These are phyloP conservation scores for Ataeniobius toweri DNA, from an alignment of 2,797 vertebrate genomes.

Conservation along the genomic window DNA sequence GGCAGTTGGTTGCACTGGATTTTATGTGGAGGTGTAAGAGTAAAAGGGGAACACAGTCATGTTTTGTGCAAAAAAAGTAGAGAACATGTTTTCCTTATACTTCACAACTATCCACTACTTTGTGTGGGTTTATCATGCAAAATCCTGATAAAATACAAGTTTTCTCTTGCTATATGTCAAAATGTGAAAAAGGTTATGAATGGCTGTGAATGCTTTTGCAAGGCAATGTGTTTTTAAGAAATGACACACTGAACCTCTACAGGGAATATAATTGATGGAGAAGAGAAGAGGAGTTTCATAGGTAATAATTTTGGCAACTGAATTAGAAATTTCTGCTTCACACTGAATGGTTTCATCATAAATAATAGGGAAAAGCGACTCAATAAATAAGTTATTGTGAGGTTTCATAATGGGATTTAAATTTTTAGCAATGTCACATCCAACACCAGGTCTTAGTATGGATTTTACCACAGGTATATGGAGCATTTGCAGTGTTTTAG, in stretches of 20 bases:
- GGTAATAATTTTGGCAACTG: slow-evolving; percentile 5
- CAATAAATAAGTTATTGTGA: slow-evolving; percentile 23
- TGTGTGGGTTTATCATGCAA: neutral
- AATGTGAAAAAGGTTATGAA: neutral
- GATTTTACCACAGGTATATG: slow-evolving; percentile 18
- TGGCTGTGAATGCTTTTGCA: neutral
- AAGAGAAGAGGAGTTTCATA: slow-evolving; percentile 13
- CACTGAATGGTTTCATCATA: slow-evolving; percentile 4
- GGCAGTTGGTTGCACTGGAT: no score
- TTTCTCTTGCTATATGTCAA: neutral
- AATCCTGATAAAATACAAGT: neutral
- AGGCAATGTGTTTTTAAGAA: slow-evolving; percentile 3
- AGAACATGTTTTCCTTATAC: no score
- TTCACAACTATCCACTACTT: neutral
- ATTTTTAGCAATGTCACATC: slow-evolving; percentile 16
- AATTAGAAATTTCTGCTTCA: slow-evolving; percentile 16
- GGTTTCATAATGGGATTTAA: neutral
- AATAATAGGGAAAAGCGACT: slow-evolving; percentile 2
- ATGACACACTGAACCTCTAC: slow-evolving; percentile 14
- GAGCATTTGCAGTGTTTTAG: slow-evolving; percentile 19
- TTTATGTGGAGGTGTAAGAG: no score
- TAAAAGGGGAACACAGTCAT: no score
- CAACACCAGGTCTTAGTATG: neutral
- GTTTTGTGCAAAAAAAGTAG: no score
- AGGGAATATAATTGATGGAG: slow-evolving; percentile 7